Conservation (phyloP, 2,797 vertebrate genomes). For the Acanthurus lineatus region DNA sequence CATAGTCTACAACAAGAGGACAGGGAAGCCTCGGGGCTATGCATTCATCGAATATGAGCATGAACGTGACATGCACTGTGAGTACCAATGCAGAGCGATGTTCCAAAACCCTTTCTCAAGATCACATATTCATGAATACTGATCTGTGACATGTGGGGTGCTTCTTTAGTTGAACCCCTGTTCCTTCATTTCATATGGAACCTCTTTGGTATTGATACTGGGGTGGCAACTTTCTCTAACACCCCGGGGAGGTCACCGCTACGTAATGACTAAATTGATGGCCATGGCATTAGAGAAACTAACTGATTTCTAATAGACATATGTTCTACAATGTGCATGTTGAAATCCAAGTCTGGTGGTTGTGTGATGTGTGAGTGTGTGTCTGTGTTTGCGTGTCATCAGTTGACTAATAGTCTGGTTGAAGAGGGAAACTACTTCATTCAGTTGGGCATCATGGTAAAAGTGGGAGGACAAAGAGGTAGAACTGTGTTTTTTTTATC, state of each 20-base stretch:
- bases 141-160: constrained; percentile 10
- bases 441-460: constrained; percentile 54
- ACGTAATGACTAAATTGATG: constrained; percentile 1
- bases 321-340: constrained; percentile 58
- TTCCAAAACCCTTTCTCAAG: background rate
- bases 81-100: constrained; percentile 79
- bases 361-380: constrained; percentile 65
- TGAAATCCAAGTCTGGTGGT: constrained; percentile 52
- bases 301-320: background rate
- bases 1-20: constrained; percentile 96
- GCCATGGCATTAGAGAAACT: constrained; percentile 6
- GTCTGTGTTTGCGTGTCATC: constrained; percentile 65
- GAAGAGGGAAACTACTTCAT: constrained; percentile 41
- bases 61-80: constrained; percentile 98
- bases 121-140: constrained; percentile 12
- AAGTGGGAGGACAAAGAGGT: constrained; percentile 49
- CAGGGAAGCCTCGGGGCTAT: constrained; percentile 94
- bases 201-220: background rate
- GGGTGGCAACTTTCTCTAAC: constrained; percentile 21
- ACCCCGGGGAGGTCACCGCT: constrained; percentile 1
- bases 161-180: constrained; percentile 8
- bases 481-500: constrained; percentile 63
- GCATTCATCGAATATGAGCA: constrained; percentile 98
- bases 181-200: constrained; percentile 2
- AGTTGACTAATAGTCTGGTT: constrained; percentile 64